Evolutionary conservation across 2,797 vertebrate species (phyloP).

Genomic region (Rhabdomys pumilio): DNA sequence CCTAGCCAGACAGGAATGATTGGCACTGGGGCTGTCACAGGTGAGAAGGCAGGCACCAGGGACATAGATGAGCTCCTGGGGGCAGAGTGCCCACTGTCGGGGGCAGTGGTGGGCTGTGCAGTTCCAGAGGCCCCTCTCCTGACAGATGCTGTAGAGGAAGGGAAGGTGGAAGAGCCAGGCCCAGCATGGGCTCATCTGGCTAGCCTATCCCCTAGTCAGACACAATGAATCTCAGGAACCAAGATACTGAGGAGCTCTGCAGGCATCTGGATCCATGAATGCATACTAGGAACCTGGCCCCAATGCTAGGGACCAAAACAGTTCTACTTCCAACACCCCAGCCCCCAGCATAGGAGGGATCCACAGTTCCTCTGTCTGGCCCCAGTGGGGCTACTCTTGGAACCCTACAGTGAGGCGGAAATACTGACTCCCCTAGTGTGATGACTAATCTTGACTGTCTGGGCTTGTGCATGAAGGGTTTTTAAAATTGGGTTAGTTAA

Average conservation of each 20-base stretch:
- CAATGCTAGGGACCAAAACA: not conserved
- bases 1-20: conserved; percentile 88
- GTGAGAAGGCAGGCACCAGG: conserved; percentile 93
- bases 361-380: not conserved
- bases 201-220: not conserved
- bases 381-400: not conserved
- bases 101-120: conserved; percentile 90
- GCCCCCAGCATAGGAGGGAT: not conserved
- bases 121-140: conserved; percentile 89
- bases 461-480: not conserved
- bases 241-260: not conserved
- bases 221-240: not conserved
- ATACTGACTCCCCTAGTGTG: not conserved
- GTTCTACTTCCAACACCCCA: not conserved
- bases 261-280: not conserved
- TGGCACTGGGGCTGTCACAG: conserved; percentile 90
- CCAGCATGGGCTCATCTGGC: not conserved
- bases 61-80: conserved; percentile 90
- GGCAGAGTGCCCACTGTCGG: conserved; percentile 88
- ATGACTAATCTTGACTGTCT: not conserved
- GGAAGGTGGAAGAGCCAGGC: not conserved
- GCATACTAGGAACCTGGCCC: not conserved
- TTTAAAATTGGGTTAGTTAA: not conserved
- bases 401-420: not conserved
- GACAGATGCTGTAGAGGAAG: conserved; percentile 90